Conservation (phyloP, 53 echinoderm and acorn worm species). For the Paracentrotus lividus region DNA sequence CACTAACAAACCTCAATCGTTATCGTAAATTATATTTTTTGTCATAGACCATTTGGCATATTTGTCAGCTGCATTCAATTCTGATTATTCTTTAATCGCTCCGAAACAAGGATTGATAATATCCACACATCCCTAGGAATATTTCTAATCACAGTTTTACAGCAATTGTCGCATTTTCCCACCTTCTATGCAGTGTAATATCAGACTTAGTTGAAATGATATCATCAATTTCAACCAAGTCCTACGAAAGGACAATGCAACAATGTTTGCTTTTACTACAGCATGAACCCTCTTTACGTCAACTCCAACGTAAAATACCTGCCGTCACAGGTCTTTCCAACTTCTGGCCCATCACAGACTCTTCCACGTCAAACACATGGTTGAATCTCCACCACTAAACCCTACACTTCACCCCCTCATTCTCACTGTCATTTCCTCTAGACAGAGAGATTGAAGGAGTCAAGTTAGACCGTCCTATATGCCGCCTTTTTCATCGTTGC, state of each 20-base stretch:
- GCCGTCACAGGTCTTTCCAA: not conserved
- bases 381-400: constrained; percentile 25
- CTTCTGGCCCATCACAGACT: not conserved
- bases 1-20: not conserved
- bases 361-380: not conserved
- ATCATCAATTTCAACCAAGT: not conserved
- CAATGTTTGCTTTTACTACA: not conserved
- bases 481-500: not conserved
- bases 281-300: not conserved
- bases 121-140: not conserved
- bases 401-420: not conserved
- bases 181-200: not conserved
- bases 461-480: constrained; percentile 35
- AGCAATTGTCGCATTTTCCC: not conserved
- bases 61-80: constrained; percentile 2
- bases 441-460: not conserved
- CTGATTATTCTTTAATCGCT: not conserved
- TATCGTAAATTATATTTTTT: not conserved
- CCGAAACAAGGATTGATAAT: not conserved
- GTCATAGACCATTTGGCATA: not conserved
- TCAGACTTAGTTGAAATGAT: not conserved
- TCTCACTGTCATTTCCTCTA: not conserved
- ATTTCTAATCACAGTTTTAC: not conserved
- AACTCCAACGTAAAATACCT: not conserved
- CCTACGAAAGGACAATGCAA: not conserved